These are phyloP conservation scores for Bergia puertoricense DNA, from an alignment of 92 coral and sea anemone species.

Conservation along the genomic window DNA sequence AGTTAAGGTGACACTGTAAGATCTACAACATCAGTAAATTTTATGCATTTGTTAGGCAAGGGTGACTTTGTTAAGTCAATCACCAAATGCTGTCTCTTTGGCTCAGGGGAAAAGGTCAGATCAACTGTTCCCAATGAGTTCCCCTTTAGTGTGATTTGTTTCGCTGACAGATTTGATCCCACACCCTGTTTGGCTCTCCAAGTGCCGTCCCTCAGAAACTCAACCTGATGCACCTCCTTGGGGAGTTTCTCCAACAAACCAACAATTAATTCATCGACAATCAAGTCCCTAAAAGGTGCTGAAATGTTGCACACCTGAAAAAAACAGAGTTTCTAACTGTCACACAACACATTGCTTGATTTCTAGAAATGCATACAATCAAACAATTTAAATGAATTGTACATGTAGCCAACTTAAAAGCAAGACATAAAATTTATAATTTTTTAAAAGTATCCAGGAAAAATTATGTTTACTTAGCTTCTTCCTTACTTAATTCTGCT, in stretches of 20 bases:
- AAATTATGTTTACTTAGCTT: too few species aligned
- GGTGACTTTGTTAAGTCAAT: conserved; percentile 29
- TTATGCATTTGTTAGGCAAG: background rate
- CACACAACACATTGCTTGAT: too few species aligned
- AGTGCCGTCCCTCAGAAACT: conserved; percentile 13
- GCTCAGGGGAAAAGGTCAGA: conserved; percentile 27
- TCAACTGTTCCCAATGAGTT: conserved; percentile 20
- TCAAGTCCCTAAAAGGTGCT: background rate
- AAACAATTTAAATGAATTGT: background rate
- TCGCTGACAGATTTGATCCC: background rate
- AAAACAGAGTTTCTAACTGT: background rate
- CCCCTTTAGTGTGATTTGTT: background rate
- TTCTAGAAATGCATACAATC: background rate
- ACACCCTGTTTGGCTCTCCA: conserved; percentile 34
- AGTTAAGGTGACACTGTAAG: conserved; percentile 30
- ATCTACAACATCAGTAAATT: background rate
- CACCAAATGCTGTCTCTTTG: background rate
- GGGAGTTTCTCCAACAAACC: conserved; percentile 29
- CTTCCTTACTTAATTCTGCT: too few species aligned
- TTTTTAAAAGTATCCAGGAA: too few species aligned
- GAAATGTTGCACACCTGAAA: conserved; percentile 17
- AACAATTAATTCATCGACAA: conserved; percentile 12
- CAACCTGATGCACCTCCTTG: conserved; percentile 12
- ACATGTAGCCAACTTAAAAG: too few species aligned
- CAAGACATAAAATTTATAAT: too few species aligned